These are phyloP conservation scores for Bugulina stolonifera DNA, from an alignment of 2,888 invertebrate genomes.

Conservation along the genomic window DNA sequence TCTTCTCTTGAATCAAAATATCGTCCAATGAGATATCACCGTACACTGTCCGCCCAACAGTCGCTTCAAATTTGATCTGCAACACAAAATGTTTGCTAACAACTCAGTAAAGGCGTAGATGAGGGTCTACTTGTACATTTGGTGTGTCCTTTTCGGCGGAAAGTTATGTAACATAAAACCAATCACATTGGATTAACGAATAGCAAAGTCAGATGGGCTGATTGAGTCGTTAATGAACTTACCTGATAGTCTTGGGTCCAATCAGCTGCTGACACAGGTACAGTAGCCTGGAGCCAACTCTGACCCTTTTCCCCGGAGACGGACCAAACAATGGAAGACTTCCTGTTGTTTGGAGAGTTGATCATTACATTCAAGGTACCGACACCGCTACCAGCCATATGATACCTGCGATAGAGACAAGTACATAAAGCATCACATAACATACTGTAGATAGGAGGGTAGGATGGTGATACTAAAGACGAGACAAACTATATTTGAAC, in stretches of 20 bases:
- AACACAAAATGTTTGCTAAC: too few relatives aligned
- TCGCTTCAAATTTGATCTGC: slow-evolving; percentile 27
- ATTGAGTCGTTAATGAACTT: too few relatives aligned
- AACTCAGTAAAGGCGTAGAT: too few relatives aligned
- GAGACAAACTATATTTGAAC: too few relatives aligned
- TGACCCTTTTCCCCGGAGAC: slow-evolving; percentile 36
- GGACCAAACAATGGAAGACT: slow-evolving; percentile 37
- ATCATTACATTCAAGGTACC: slow-evolving; percentile 34
- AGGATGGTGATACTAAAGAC: too few relatives aligned
- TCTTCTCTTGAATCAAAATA: slow-evolving; percentile 14
- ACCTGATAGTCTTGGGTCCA: slow-evolving; percentile 22
- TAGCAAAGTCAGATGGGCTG: too few relatives aligned
- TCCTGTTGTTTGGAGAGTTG: slow-evolving; percentile 31
- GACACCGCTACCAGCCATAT: slow-evolving; percentile 44
- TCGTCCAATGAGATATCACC: slow-evolving; percentile 27
- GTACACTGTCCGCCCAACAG: slow-evolving; percentile 25
- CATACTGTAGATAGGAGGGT: too few relatives aligned
- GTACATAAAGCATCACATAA: not conserved
- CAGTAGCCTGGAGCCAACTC: slow-evolving; percentile 25
- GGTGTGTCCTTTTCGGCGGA: too few relatives aligned
- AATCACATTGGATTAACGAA: too few relatives aligned
- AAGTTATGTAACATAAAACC: too few relatives aligned
- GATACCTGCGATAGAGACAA: slow-evolving; percentile 38
- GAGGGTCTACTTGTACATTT: too few relatives aligned
- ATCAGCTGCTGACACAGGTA: slow-evolving; percentile 12